Percentiles rank a stretch among this genome's conserved stretches.
phyloP scores from a whole-genome alignment of 2,888 invertebrate genomes.

The Lysandra bellargus region DNA sequence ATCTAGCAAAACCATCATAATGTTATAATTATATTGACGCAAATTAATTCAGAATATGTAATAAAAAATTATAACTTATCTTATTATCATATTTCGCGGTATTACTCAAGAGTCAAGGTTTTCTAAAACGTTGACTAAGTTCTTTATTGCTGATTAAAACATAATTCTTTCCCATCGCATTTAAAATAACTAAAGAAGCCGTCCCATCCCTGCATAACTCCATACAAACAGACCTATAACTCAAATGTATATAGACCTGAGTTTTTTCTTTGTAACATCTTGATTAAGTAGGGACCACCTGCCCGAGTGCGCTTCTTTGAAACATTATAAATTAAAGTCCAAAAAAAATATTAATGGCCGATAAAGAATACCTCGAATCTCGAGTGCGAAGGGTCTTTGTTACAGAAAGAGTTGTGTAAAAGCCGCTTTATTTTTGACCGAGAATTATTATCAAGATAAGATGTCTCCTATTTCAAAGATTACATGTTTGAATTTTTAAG shows the following conservation, averaged over 20 bases:
- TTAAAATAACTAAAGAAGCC: slow-evolving; percentile 70
- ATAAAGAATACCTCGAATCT: slow-evolving; percentile 73
- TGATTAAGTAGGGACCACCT: slow-evolving; percentile 80
- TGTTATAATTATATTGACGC: too few relatives aligned
- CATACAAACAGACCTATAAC: slow-evolving; percentile 67
- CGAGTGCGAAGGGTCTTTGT: slow-evolving; percentile 60
- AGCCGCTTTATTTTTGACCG: slow-evolving; percentile 56
- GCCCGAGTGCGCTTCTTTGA: slow-evolving; percentile 63
- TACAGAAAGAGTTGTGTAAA: slow-evolving; percentile 54
- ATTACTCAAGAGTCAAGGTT: slow-evolving; percentile 20
- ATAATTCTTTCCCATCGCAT: slow-evolving; percentile 73
- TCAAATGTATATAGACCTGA: slow-evolving; percentile 67
- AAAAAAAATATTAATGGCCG: slow-evolving; percentile 68
- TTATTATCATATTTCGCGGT: not conserved
- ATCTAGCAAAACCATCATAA: too few relatives aligned
- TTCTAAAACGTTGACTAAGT: slow-evolving; percentile 39
- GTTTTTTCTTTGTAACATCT: slow-evolving; percentile 77
- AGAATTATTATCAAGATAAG: slow-evolving; percentile 38
- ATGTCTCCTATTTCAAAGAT: slow-evolving; percentile 22
- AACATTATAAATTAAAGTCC: slow-evolving; percentile 69
- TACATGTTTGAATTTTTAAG: slow-evolving; percentile 16
- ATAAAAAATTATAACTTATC: too few relatives aligned
- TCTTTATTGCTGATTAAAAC: slow-evolving; percentile 72
- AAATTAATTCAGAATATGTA: too few relatives aligned
- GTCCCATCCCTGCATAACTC: slow-evolving; percentile 64